Evolutionary conservation across 1,140 invertebrate species (phyloP).

Genomic region (Drosophila watanabei): DNA sequence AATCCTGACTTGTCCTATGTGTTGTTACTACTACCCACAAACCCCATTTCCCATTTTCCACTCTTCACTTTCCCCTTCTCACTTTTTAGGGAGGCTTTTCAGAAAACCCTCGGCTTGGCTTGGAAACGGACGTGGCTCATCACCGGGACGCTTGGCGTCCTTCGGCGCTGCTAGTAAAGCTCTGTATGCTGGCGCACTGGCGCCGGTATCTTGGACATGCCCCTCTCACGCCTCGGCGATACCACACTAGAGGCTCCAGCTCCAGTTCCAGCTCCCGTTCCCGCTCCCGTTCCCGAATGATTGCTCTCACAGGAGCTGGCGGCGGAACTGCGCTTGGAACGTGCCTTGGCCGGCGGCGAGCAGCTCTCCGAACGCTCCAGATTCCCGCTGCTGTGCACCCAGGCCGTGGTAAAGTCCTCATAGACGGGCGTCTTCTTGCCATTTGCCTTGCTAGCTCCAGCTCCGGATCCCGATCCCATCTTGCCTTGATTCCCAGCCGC

Average conservation of each 20-base stretch:
- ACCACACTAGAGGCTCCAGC: conserved; percentile 51
- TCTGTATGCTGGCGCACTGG: conserved; percentile 84
- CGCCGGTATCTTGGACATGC: conserved; percentile 84
- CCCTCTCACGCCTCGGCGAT: conserved; percentile 75
- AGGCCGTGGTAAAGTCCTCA: conserved; percentile 89
- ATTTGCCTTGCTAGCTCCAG: conserved; percentile 1
- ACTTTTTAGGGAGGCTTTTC: conserved; percentile 37
- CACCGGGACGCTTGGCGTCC: conserved; percentile 66
- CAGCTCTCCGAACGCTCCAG: conserved; percentile 86
- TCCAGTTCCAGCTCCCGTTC: not conserved
- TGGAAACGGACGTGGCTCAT: conserved; percentile 26
- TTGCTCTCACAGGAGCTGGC: conserved; percentile 80
- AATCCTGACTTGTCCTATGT: conserved; percentile 49
- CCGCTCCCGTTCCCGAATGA: conserved; percentile 38
- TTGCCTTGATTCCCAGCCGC: conserved; percentile 83
- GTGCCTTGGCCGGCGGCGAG: conserved; percentile 75
- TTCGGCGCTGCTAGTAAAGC: conserved; percentile 82
- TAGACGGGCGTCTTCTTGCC: conserved; percentile 87
- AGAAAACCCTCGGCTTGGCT: conserved; percentile 66
- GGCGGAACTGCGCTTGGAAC: conserved; percentile 81
- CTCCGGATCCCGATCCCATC: conserved; percentile 14
- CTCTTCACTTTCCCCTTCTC: not conserved
- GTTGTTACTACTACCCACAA: conserved; percentile 25
- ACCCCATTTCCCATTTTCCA: conserved; percentile 2
- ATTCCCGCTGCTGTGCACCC: conserved; percentile 90